phyloP scores from a whole-genome alignment of 2,888 invertebrate genomes.

The Sceliomorpha sp. region DNA sequence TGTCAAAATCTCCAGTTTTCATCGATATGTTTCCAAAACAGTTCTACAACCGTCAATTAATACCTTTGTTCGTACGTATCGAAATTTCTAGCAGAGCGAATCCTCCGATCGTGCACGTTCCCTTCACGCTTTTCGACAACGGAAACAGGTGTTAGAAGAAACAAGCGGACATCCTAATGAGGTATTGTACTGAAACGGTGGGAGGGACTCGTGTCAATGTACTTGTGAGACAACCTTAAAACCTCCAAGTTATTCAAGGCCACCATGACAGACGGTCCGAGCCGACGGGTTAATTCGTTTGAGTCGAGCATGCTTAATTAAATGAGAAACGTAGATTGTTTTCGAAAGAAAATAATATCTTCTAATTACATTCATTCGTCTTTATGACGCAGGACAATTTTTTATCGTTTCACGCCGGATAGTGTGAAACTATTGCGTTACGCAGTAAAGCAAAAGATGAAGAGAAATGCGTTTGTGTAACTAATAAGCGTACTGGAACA shows the following conservation, averaged over 20 bases:
- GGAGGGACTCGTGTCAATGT: slow-evolving; percentile 17
- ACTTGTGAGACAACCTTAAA: slow-evolving; percentile 7
- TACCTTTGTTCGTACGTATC: not conserved
- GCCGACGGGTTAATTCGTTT: not conserved
- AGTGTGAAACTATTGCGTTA: too few relatives aligned
- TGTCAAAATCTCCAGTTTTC: too few relatives aligned
- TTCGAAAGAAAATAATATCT: too few relatives aligned
- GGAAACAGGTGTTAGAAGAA: slow-evolving; percentile 61
- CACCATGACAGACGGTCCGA: slow-evolving; percentile 21
- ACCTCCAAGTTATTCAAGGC: slow-evolving; percentile 38
- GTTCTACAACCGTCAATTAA: too few relatives aligned
- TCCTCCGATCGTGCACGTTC: slow-evolving; percentile 12
- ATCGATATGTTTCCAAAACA: too few relatives aligned
- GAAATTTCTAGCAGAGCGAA: slow-evolving; percentile 5
- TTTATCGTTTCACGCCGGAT: too few relatives aligned
- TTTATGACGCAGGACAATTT: too few relatives aligned
- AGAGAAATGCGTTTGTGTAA: slow-evolving; percentile 12
- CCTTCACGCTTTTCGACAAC: slow-evolving; percentile 56
- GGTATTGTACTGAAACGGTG: slow-evolving; percentile 8
- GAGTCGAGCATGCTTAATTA: not conserved
- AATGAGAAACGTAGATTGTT: too few relatives aligned
- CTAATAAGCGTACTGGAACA: slow-evolving; percentile 35
- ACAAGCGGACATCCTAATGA: slow-evolving; percentile 26
- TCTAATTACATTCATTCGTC: too few relatives aligned
- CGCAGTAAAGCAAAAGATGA: not conserved